Conservation (phyloP, 1,140 invertebrate species). For the Drosophila guanche region DNA sequence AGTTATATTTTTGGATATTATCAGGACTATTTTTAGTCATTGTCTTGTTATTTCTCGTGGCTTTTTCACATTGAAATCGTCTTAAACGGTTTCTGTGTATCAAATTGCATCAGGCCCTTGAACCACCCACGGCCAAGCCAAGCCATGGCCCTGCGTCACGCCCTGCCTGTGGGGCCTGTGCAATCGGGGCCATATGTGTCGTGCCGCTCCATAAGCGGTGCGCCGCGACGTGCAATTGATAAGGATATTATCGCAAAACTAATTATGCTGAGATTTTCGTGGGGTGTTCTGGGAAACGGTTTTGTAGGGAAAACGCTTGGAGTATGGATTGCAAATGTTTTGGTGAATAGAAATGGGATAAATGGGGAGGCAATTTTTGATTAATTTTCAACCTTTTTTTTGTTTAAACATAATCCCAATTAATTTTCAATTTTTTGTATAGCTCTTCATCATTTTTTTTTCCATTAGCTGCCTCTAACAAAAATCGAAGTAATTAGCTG, state of each 20-base stretch:
- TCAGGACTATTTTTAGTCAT: constrained; percentile 44
- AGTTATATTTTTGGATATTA: constrained; percentile 39
- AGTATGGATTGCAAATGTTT: too few species aligned
- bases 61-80: background rate
- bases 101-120: constrained; percentile 35
- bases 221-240: constrained; percentile 49
- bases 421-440: background rate
- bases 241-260: constrained; percentile 48
- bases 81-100: constrained; percentile 30
- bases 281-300: constrained; percentile 18
- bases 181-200: constrained; percentile 12
- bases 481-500: too few species aligned
- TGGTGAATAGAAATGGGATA: too few species aligned
- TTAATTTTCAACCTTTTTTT: background rate
- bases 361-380: too few species aligned
- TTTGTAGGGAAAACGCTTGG: background rate
- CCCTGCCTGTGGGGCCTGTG: constrained; percentile 12
- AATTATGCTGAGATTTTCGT: constrained; percentile 47
- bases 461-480: too few species aligned
- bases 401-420: background rate
- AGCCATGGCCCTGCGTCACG: constrained; percentile 42
- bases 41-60: background rate
- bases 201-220: constrained; percentile 2
- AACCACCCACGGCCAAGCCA: background rate
- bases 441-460: background rate